phyloP scores from a whole-genome alignment of 1,140 invertebrate genomes.

The Zaprionus capensis region DNA sequence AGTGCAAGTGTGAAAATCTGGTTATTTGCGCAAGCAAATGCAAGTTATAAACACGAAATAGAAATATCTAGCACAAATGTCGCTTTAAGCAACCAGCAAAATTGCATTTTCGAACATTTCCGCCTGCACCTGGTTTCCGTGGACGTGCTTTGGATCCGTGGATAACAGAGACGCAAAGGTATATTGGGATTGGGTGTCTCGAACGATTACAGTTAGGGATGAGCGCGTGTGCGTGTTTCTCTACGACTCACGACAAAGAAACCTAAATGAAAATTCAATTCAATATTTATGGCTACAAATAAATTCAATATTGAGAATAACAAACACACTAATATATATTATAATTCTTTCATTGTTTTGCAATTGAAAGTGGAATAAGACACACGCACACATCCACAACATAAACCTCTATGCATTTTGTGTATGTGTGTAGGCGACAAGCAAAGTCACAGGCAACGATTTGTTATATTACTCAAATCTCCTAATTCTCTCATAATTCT shows the following conservation, averaged over 20 bases:
- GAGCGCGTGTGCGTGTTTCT: conserved; percentile 22
- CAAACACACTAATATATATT: neutral
- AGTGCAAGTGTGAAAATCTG: conserved; percentile 36
- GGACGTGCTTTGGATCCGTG: conserved; percentile 83
- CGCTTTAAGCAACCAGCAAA: conserved; percentile 72
- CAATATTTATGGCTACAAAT: neutral
- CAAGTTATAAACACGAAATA: conserved; percentile 33
- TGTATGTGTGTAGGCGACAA: conserved; percentile 50
- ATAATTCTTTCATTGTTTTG: neutral
- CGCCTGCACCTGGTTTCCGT: conserved; percentile 77
- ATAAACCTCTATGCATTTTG: conserved; percentile 25
- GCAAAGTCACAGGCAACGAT: conserved; percentile 28
- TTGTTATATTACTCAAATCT: conserved; percentile 6
- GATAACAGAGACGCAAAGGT: conserved; percentile 83
- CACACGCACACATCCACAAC: conserved; percentile 15
- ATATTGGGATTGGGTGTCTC: conserved; percentile 33
- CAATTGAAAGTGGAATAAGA: neutral
- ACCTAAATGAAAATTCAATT: conserved; percentile 1
- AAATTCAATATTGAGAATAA: neutral
- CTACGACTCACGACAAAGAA: conserved; percentile 14
- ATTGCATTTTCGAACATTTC: conserved; percentile 83
- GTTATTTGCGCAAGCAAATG: conserved; percentile 23
- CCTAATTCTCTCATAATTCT: neutral
- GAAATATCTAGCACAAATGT: conserved; percentile 63
- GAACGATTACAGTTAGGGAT: conserved; percentile 40